A percentile compares a stretch with the other conserved stretches of the same genome.
Conservation (phyloP, 2,888 invertebrate genomes). For the Bellardia bayeri region DNA sequence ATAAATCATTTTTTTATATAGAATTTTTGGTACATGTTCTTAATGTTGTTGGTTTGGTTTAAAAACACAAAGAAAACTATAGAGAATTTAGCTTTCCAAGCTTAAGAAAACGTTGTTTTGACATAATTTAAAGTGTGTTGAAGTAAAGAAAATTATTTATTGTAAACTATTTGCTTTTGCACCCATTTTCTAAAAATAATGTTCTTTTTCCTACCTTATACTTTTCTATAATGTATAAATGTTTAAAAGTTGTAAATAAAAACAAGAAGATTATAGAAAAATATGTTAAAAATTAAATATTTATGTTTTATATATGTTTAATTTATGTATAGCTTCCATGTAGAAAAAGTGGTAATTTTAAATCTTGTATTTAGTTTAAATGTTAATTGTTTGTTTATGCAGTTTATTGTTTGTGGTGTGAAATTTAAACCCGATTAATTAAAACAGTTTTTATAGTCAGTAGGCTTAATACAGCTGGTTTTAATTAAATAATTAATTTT, state of each 20-base stretch:
- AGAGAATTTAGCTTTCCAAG: background rate
- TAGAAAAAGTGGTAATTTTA: too few species aligned
- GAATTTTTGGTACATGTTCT: conserved; percentile 52
- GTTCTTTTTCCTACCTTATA: too few species aligned
- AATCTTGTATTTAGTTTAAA: conserved; percentile 47
- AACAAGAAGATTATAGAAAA: conserved; percentile 37
- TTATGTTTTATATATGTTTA: background rate
- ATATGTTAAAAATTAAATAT: conserved; percentile 28
- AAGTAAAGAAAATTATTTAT: conserved; percentile 37
- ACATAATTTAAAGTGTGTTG: conserved; percentile 69
- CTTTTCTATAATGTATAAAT: too few species aligned
- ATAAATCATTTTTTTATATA: conserved; percentile 63
- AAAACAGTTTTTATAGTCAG: conserved; percentile 11
- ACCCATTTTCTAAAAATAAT: background rate
- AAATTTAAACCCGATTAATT: conserved; percentile 52
- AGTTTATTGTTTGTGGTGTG: background rate
- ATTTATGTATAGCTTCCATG: background rate
- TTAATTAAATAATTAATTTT: too few species aligned
- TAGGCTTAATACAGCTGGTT: conserved; percentile 26
- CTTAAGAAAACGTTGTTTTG: conserved; percentile 38
- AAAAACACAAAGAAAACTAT: background rate
- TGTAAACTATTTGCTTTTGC: background rate
- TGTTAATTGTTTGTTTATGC: conserved; percentile 19
- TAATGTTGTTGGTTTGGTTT: background rate
- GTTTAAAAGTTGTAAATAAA: too few species aligned